phyloP scores from a whole-genome alignment of 2,888 invertebrate species.

The Stramonita haemastoma region DNA sequence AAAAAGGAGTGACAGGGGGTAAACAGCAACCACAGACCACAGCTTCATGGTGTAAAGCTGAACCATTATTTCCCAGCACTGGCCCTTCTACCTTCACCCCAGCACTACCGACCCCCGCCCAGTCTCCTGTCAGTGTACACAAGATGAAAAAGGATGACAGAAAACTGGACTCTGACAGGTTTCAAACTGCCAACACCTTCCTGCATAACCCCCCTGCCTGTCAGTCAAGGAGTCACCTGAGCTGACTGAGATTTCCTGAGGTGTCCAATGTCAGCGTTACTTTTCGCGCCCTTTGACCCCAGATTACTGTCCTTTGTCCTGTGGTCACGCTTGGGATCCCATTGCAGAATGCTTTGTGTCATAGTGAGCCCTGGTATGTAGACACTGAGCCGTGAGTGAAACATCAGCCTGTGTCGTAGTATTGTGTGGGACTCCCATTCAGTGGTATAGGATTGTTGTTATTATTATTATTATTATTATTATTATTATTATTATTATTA shows the following conservation, averaged over 20 bases:
- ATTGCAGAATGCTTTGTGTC: neutral
- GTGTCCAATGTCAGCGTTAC: slow-evolving; percentile 9
- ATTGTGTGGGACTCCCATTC: neutral
- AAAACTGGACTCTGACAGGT: neutral
- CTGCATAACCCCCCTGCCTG: neutral
- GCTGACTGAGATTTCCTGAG: neutral
- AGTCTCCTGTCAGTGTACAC: neutral
- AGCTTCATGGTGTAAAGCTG: neutral
- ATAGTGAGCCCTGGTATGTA: neutral
- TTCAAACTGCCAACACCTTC: neutral
- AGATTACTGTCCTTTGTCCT: neutral
- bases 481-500: too few species aligned
- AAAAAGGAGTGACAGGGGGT: neutral
- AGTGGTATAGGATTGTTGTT: too few species aligned
- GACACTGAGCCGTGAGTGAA: neutral
- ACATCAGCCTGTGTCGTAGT: neutral
- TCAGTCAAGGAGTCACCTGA: neutral
- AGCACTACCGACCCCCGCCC: neutral
- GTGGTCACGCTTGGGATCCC: neutral
- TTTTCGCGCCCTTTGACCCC: neutral
- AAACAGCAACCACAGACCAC: neutral
- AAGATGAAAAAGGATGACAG: neutral
- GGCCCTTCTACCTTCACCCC: neutral
- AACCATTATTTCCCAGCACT: neutral
- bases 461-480: too few species aligned